Conservation (phyloP, 2,888 invertebrate genomes). For the Tipula confusa region DNA sequence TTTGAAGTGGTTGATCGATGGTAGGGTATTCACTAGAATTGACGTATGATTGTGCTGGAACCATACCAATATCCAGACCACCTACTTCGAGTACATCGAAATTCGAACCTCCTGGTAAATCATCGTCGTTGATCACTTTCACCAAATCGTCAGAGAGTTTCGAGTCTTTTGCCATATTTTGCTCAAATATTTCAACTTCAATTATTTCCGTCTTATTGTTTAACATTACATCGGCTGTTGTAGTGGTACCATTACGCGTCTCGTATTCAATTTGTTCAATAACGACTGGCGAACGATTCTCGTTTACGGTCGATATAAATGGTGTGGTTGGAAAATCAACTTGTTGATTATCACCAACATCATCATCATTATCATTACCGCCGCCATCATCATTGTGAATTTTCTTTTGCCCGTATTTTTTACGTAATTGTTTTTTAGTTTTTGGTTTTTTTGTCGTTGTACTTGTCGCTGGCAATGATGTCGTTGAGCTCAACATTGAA, state of each 20-base stretch:
- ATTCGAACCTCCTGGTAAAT: background rate
- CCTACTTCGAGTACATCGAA: background rate
- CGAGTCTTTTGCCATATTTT: background rate
- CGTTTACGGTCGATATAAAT: background rate
- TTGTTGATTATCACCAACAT: background rate
- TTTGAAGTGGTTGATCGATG: background rate
- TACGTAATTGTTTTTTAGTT: background rate
- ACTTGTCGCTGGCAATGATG: background rate
- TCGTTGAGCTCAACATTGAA: background rate
- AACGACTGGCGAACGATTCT: background rate
- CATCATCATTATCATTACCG: background rate
- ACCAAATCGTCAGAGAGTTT: slow-evolving; percentile 7
- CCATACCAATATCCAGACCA: background rate
- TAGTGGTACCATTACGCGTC: background rate
- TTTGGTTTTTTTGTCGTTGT: background rate
- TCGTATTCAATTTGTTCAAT: background rate
- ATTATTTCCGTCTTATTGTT: slow-evolving; percentile 26
- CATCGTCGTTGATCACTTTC: slow-evolving; percentile 8
- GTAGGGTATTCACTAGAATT: background rate
- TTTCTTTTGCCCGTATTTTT: background rate
- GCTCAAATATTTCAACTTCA: slow-evolving; percentile 28
- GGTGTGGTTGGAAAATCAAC: background rate
- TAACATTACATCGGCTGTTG: background rate
- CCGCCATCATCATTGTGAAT: background rate
- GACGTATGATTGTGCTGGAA: background rate